These are phyloP conservation scores for Ormyrus pomaceus DNA, from an alignment of 2,888 invertebrate genomes.

Conservation along the genomic window DNA sequence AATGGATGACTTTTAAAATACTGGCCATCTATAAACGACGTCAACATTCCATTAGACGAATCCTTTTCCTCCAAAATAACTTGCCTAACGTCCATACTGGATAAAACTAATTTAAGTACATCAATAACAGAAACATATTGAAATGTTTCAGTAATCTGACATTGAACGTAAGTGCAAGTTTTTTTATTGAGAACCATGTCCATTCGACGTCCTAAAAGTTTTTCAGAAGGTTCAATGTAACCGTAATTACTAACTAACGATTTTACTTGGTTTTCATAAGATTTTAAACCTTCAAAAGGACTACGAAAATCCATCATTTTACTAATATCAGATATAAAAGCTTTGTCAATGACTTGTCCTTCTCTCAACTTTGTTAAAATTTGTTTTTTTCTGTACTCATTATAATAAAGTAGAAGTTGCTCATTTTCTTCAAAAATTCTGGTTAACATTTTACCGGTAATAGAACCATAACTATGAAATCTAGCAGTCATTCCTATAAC, in stretches of 20 bases:
- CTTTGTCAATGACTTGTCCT: neutral
- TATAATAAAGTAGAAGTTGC: neutral
- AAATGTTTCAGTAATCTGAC: neutral
- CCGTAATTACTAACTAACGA: neutral
- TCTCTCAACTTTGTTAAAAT: neutral
- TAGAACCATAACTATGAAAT: conserved; percentile 8
- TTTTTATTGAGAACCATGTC: neutral
- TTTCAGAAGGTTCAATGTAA: neutral
- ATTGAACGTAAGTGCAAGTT: neutral
- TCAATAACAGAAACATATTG: conserved; percentile 52
- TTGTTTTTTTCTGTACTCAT: neutral
- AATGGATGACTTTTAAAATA: conserved; percentile 53
- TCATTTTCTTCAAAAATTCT: neutral
- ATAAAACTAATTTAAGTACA: conserved; percentile 50
- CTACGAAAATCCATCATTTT: neutral
- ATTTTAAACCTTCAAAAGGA: conserved; percentile 3
- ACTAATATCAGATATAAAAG: neutral
- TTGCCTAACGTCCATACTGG: conserved; percentile 31
- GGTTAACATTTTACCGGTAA: neutral
- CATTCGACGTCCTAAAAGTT: neutral
- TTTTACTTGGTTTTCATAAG: neutral
- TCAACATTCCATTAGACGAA: conserved; percentile 42
- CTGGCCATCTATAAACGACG: conserved; percentile 57
- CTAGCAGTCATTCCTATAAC: neutral
- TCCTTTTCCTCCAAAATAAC: conserved; percentile 46